phyloP scores from a whole-genome alignment of 2,888 invertebrate genomes.

The Lepidonotus clava region DNA sequence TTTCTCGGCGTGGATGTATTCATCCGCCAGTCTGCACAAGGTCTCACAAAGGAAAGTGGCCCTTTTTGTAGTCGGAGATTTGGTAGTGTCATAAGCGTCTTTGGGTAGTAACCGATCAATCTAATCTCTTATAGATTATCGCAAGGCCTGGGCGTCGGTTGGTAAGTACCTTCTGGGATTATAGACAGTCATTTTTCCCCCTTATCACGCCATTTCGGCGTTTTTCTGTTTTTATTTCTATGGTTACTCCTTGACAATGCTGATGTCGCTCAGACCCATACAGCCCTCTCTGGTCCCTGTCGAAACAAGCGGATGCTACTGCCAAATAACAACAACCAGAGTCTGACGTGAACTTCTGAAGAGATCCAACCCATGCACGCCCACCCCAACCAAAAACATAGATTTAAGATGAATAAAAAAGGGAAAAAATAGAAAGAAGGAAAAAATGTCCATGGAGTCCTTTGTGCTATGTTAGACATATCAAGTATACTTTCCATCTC shows the following conservation, averaged over 20 bases:
- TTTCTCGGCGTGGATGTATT: not conserved
- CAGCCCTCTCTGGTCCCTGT: too few species aligned
- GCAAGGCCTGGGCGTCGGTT: conserved; percentile 41
- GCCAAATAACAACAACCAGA: too few species aligned
- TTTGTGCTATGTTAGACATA: too few species aligned
- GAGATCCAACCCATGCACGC: too few species aligned
- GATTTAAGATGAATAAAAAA: too few species aligned
- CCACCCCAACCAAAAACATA: too few species aligned
- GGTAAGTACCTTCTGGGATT: conserved; percentile 44
- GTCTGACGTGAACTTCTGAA: too few species aligned
- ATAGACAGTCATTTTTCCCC: conserved; percentile 15
- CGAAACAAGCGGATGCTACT: too few species aligned
- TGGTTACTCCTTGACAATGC: not conserved
- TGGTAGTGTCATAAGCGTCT: not conserved
- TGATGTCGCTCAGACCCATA: not conserved
- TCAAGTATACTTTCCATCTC: too few species aligned
- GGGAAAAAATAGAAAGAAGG: too few species aligned
- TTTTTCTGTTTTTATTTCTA: not conserved
- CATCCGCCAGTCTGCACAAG: not conserved
- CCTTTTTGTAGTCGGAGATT: not conserved
- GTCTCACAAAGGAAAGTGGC: not conserved
- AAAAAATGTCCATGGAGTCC: too few species aligned
- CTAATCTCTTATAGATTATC: conserved; percentile 48
- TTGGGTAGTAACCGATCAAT: not conserved
- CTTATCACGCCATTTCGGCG: not conserved